These are phyloP conservation scores for Agrochola lychnidis DNA, from an alignment of 2,888 invertebrate genomes.

Conservation along the genomic window DNA sequence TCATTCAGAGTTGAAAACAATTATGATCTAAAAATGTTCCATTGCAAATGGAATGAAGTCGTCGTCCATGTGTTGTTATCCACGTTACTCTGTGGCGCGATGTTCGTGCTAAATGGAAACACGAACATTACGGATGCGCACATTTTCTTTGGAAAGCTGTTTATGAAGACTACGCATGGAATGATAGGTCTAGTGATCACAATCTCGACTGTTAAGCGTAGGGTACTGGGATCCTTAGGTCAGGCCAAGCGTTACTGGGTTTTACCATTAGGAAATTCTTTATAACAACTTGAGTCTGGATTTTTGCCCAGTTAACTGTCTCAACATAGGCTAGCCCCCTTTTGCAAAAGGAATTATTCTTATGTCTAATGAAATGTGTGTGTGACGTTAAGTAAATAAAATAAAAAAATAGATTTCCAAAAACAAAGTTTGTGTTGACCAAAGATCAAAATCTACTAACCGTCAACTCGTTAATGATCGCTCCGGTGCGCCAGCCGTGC, in stretches of 20 bases:
- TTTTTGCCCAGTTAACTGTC: not conserved
- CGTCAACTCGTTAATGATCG: slow-evolving; percentile 98
- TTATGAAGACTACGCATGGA: no score
- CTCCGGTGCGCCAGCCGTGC: slow-evolving; percentile 99
- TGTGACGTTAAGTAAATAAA: not conserved
- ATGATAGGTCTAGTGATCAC: not conserved
- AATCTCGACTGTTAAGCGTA: not conserved
- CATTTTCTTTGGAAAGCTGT: no score
- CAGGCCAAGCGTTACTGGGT: not conserved
- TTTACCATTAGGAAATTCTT: not conserved
- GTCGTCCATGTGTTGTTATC: not conserved
- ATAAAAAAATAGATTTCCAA: not conserved
- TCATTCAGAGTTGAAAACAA: not conserved
- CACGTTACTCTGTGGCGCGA: no score
- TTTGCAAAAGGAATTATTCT: not conserved
- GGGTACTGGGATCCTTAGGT: not conserved
- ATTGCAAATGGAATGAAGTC: not conserved
- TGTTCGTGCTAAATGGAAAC: no score
- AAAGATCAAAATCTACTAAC: slow-evolving; percentile 89
- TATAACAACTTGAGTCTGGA: not conserved
- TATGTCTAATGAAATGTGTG: not conserved
- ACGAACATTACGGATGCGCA: no score
- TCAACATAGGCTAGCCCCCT: not conserved
- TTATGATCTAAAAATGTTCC: no score
- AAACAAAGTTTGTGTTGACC: not conserved